A percentile compares a stretch with the other conserved stretches of the same genome.
Conservation (phyloP, 2,113 vertebrate genomes). For the Lontra canadensis region DNA sequence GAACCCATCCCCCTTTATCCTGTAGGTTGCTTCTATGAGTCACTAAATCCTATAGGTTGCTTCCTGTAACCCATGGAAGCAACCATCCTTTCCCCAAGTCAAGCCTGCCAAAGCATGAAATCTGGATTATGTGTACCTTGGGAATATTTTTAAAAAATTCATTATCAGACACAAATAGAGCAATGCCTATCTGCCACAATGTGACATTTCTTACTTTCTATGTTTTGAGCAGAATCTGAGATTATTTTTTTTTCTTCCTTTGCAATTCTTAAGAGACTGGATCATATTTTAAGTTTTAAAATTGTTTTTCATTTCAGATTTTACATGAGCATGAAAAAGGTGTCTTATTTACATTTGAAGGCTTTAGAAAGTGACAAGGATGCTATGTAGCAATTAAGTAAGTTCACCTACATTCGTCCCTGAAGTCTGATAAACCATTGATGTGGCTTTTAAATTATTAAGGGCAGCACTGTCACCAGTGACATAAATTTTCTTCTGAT, state of each 20-base stretch:
- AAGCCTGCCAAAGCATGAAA: neutral
- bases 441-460: slow-evolving; percentile 68
- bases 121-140: neutral
- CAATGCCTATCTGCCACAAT: neutral
- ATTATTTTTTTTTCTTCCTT: neutral
- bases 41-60: neutral
- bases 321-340: slow-evolving; percentile 13
- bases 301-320: slow-evolving; percentile 21
- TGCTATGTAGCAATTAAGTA: neutral
- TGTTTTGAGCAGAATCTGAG: slow-evolving; percentile 39
- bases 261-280: slow-evolving; percentile 15
- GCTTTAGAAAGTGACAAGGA: neutral
- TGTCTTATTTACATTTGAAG: neutral
- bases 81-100: neutral
- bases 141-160: neutral
- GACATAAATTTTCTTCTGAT: slow-evolving; percentile 58
- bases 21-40: neutral
- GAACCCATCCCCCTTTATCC: neutral
- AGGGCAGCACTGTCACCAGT: slow-evolving; percentile 60
- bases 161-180: slow-evolving; percentile 48
- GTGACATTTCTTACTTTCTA: slow-evolving; percentile 13
- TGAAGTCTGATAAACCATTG: slow-evolving; percentile 68
- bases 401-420: slow-evolving; percentile 50
- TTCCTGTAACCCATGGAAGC: neutral
- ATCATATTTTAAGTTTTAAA: neutral